These are phyloP conservation scores for Prunella fulvescens DNA, from an alignment of 2,113 vertebrate species.

Conservation along the genomic window DNA sequence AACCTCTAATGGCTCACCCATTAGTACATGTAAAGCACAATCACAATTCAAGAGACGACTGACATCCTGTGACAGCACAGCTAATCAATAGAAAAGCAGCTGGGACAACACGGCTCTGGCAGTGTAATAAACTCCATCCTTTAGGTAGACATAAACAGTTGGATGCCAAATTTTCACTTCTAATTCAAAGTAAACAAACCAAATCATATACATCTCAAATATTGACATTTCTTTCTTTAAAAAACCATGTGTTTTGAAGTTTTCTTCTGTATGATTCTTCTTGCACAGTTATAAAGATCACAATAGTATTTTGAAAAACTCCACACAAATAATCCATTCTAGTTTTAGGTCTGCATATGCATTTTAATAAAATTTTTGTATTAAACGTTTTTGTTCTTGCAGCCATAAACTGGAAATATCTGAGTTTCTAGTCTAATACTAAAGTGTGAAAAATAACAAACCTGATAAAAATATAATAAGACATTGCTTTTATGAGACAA, in stretches of 20 bases:
- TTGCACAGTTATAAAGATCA: not conserved
- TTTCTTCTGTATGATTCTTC: not conserved
- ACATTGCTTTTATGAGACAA: not conserved
- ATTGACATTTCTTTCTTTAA: not conserved
- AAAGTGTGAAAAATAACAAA: not conserved
- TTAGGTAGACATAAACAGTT: not conserved
- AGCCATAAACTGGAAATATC: not conserved
- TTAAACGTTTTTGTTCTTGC: not conserved
- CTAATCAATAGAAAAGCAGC: not conserved
- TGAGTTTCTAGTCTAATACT: not conserved
- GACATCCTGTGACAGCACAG: not conserved
- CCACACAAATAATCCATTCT: not conserved
- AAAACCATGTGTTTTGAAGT: not conserved
- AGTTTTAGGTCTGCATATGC: not conserved
- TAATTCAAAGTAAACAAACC: conserved; percentile 33
- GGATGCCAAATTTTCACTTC: not conserved
- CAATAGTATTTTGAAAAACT: not conserved
- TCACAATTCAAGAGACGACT: not conserved
- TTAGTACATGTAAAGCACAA: not conserved
- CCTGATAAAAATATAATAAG: not conserved
- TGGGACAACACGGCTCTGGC: not conserved
- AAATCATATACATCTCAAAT: not conserved
- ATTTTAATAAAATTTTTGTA: not conserved
- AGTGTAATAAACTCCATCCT: not conserved
- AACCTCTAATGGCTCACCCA: not conserved